Evolutionary conservation across 2,888 invertebrate genomes (phyloP), one percentile per base, ranked within the genome.

Genomic region (Nezara viridula): DNA sequence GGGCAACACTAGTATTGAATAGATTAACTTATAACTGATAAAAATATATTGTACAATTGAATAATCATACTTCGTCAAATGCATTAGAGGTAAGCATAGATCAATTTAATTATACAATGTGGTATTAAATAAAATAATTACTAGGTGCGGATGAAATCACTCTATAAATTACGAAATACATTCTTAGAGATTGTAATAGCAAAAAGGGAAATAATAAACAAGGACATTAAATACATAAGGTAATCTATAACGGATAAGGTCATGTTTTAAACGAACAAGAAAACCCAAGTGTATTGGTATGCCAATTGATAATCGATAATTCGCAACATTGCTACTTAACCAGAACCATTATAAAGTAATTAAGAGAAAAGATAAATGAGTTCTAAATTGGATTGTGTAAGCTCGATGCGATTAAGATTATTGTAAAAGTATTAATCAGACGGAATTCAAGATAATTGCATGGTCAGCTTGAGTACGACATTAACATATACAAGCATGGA

Each of bases 391-490:
- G 66, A 73, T 73, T 73, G 66, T 19, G 66, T 32, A 37, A 32
- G 66, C 32, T 32, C 6, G 37, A 7, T 73, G 66, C 14, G 66
- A 73, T 73, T 73, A 73, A 37, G 32, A 73, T 73, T 37, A 37
- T 27, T n/a, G 66, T 73, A 73, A 73, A 73, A 73, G 32, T 37
- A 73, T 37, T 73, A 73, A 73, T 73, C 66, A 37, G 66, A 37
- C 19, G 66, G 66, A 21, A 19, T 32, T 16, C 1, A 73, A 24
- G 16, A 73, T 37, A 73, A 73, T 73, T 73, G 66, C 37, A 21
- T 9, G 66, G 66, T 27, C 1, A 60, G 27, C 14, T 2, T 7
- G 27, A 19, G 19, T 73, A 9, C 19, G 19, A 32, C 66, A 37
- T 73, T 19, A 24, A 73, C 2, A 37, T 7, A 44, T 16, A 7